These are phyloP conservation scores for Ctenicera cuprea DNA, from an alignment of 2,888 invertebrate species.

Conservation along the genomic window DNA sequence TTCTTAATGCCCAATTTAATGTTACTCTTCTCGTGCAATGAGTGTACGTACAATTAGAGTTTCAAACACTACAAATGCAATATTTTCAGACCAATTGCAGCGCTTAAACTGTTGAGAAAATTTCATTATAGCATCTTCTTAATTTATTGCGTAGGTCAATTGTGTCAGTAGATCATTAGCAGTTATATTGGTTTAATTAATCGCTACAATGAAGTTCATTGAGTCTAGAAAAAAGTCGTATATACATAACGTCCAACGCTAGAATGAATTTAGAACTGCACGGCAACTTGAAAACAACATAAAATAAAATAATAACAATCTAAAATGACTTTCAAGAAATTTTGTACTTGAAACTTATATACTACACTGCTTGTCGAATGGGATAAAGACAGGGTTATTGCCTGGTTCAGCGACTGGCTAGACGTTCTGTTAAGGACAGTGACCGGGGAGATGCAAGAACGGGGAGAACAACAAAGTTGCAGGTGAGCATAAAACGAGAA, in stretches of 20 bases:
- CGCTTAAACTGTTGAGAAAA: background rate
- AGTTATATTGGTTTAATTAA: conserved; percentile 13
- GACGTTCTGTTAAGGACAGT: conserved; percentile 28
- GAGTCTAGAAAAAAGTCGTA: background rate
- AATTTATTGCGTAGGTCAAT: conserved; percentile 15
- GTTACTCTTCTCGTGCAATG: too few species aligned
- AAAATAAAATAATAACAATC: background rate
- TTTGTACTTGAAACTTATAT: background rate
- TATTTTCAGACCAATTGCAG: too few species aligned
- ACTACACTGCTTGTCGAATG: background rate
- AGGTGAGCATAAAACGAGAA: conserved; percentile 16
- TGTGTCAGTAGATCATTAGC: conserved; percentile 3
- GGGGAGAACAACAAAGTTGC: conserved; percentile 33
- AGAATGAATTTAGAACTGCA: too few species aligned
- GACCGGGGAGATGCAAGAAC: conserved; percentile 22
- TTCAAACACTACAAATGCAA: too few species aligned
- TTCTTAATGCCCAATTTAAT: too few species aligned
- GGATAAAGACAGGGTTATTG: conserved; percentile 26
- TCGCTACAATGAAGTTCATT: conserved; percentile 12
- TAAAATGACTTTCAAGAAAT: background rate
- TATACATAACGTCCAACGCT: background rate
- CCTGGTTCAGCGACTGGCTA: conserved; percentile 40
- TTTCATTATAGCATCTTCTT: background rate
- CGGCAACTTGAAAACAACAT: background rate
- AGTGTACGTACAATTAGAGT: too few species aligned